Evolutionary conservation across 2,888 invertebrate species (phyloP).

Genomic region (Tipula helvola): DNA sequence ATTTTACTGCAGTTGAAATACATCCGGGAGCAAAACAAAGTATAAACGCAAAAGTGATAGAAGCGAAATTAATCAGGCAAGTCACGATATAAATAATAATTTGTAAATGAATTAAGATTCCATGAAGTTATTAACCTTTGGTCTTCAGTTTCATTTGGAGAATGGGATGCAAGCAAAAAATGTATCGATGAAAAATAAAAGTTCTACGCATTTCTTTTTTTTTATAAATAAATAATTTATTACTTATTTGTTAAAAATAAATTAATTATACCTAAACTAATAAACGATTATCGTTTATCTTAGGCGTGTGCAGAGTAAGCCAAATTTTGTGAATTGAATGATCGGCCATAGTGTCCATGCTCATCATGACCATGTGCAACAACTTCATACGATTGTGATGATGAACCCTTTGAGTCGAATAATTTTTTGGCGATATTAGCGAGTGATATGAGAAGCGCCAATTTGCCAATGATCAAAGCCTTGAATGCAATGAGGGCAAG

Average conservation of each 20-base stretch:
- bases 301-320: constrained; percentile 55
- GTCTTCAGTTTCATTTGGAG: background rate
- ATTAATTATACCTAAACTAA: background rate
- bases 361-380: constrained; percentile 52
- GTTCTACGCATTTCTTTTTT: background rate
- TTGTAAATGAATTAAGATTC: background rate
- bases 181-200: background rate
- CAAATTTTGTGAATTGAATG: constrained; percentile 51
- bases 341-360: constrained; percentile 50
- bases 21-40: background rate
- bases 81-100: background rate
- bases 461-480: constrained; percentile 71
- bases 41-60: background rate
- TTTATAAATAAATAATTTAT: background rate
- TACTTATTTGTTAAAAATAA: background rate
- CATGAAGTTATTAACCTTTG: background rate
- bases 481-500: constrained; percentile 73
- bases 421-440: constrained; percentile 57
- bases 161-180: background rate
- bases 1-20: background rate
- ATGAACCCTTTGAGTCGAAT: constrained; percentile 52
- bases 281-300: constrained; percentile 20
- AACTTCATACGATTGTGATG: constrained; percentile 63
- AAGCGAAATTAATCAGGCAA: background rate
- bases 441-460: constrained; percentile 64